Base-by-base conservation (phyloP, 2,113 vertebrate genomes). In the Syngnathus typhle region DNA sequence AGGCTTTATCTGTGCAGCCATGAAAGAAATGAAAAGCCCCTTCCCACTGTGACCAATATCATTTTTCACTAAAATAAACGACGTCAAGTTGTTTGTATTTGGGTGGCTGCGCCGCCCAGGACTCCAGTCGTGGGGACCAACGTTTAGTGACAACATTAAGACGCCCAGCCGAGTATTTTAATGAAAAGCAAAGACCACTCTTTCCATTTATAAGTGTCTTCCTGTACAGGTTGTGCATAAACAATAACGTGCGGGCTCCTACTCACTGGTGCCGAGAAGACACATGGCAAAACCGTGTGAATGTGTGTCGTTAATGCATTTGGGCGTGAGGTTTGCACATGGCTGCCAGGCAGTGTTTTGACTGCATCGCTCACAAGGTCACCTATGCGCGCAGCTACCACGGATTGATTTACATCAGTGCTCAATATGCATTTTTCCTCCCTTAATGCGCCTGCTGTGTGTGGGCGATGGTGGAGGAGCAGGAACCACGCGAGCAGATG, bases 61-160 rank as follows among this genome's bases (percentile, higher is more conserved):
- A 51, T 71, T 65, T 47, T 68, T 75, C 60, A 46, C 84, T 79
- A 81, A 78, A 82, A 82, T 79, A 80, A 80, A 87, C 71, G 66
- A 16, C 73, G 68, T 77, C 49, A 49, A 61, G 71, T 78, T 76
- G 72, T 81, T 82, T 84, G 66, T 76, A 68, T 78, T 74, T 69
- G 74, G 79, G 54, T 41, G 60, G 58, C 68, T 68, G 71, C 67
- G 78, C 76, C 77, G 71, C 56, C 64, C 19, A 63, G 74, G 68
- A 68, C 74, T 79, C 73, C 79, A 75, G 59, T 72, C 5, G 76
- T 47, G 66, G 76, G 73, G 49, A 68, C 72, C 58, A 44, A 82
- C 80, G 67, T 85, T 87, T 81, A 68, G 66, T 64, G 75, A 78
- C 71, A 73, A 83, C 84, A 87, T 87, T 81, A 88, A 83, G 82